These are phyloP conservation scores for Pelmatolapia mariae DNA, from an alignment of 2,113 vertebrate species.

Conservation along the genomic window DNA sequence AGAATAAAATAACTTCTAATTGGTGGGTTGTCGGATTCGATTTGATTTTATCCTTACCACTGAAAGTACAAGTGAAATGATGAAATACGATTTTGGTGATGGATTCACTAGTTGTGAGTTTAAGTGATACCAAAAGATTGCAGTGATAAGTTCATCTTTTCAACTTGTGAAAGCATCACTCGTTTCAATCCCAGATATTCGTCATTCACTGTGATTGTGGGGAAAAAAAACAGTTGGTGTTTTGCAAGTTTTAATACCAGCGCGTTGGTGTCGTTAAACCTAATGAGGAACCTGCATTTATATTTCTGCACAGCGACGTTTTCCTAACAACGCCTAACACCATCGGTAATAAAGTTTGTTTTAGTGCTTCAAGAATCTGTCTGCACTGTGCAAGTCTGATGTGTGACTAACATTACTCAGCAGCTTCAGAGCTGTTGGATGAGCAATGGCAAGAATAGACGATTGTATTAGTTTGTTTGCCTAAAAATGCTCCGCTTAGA, in stretches of 20 bases:
- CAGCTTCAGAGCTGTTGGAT: neutral
- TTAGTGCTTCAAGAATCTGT: neutral
- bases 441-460: neutral
- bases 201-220: neutral
- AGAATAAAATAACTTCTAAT: neutral
- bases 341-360: neutral
- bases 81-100: neutral
- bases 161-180: neutral
- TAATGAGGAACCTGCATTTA: fast-evolving
- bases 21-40: fast-evolving
- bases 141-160: neutral
- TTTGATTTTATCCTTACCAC: neutral
- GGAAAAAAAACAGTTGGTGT: neutral
- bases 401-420: neutral
- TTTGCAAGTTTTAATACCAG: neutral
- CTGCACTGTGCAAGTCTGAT: neutral
- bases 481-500: neutral
- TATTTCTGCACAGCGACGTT: neutral
- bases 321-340: neutral
- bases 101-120: neutral
- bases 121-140: neutral
- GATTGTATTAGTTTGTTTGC: neutral
- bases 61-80: neutral
- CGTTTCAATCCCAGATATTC: fast-evolving
- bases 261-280: neutral